Evolutionary conservation across 2,888 invertebrate genomes (phyloP).

Genomic region (Aphidoletes aphidimyza): DNA sequence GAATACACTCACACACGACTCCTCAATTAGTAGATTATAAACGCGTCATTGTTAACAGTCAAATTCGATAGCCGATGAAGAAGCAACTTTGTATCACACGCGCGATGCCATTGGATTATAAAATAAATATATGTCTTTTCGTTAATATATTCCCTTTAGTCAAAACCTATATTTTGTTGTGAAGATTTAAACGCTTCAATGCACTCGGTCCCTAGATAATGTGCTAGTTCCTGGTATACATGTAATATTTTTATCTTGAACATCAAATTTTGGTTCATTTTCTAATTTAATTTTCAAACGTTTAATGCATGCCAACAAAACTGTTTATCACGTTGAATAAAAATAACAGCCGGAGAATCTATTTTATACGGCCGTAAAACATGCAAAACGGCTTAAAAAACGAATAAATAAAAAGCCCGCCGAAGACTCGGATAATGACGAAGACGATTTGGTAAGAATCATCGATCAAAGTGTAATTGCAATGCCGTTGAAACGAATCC

Average conservation of each 20-base stretch:
- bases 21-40: too few relatives aligned
- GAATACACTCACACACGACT: too few relatives aligned
- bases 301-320: conserved; percentile 19
- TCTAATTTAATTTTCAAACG: background rate
- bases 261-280: background rate
- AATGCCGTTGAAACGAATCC: background rate
- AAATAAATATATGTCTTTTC: too few relatives aligned
- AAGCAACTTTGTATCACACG: too few relatives aligned
- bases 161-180: too few relatives aligned
- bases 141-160: too few relatives aligned
- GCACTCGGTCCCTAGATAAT: too few relatives aligned
- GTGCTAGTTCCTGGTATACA: background rate
- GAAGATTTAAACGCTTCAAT: too few relatives aligned
- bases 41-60: too few relatives aligned
- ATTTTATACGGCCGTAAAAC: conserved; percentile 66
- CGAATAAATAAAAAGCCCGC: conserved; percentile 64
- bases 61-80: too few relatives aligned
- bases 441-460: conserved; percentile 77
- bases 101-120: too few relatives aligned
- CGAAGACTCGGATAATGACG: conserved; percentile 74
- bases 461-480: conserved; percentile 22
- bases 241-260: background rate
- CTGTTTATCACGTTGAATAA: conserved; percentile 11
- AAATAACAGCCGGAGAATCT: conserved; percentile 63
- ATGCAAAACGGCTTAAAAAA: conserved; percentile 66